phyloP scores from a whole-genome alignment of 2,113 vertebrate species.

The Columba livia region DNA sequence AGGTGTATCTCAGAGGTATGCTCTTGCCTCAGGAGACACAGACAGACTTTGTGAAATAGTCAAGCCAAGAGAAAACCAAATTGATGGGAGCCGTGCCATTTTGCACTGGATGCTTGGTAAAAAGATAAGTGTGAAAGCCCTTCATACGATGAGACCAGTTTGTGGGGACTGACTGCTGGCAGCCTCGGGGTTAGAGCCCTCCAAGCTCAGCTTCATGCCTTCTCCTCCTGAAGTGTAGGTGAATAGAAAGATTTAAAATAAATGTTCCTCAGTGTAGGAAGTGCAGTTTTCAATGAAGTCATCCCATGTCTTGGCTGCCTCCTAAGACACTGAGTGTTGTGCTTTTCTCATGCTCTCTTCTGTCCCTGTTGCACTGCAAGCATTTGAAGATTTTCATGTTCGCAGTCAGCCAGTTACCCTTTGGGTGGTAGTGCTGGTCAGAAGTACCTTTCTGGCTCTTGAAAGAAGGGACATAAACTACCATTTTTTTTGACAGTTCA shows the following conservation, averaged over 20 bases:
- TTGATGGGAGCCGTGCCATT: neutral
- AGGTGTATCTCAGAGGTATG: accelerated
- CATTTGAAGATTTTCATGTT: neutral
- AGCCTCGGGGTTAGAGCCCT: neutral
- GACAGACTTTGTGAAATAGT: neutral
- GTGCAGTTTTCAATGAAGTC: neutral
- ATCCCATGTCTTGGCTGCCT: neutral
- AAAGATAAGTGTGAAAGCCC: neutral
- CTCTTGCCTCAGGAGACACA: neutral
- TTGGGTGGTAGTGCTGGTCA: neutral
- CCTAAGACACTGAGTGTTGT: neutral
- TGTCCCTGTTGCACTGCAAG: neutral
- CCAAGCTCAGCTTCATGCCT: neutral
- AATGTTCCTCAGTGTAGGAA: neutral
- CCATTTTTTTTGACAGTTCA: neutral
- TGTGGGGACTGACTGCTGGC: neutral
- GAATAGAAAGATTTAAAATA: neutral
- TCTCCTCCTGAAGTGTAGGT: neutral
- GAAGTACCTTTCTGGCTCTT: neutral
- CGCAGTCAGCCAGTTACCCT: neutral
- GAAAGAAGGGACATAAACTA: neutral
- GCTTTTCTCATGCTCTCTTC: neutral
- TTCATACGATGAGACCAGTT: neutral
- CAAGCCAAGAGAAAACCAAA: neutral
- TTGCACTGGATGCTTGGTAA: neutral